A percentile compares a stretch with the other conserved stretches of the same genome.
These are phyloP conservation scores for Lithophane leautieri DNA, from an alignment of 2,888 invertebrate species.

Conservation along the genomic window DNA sequence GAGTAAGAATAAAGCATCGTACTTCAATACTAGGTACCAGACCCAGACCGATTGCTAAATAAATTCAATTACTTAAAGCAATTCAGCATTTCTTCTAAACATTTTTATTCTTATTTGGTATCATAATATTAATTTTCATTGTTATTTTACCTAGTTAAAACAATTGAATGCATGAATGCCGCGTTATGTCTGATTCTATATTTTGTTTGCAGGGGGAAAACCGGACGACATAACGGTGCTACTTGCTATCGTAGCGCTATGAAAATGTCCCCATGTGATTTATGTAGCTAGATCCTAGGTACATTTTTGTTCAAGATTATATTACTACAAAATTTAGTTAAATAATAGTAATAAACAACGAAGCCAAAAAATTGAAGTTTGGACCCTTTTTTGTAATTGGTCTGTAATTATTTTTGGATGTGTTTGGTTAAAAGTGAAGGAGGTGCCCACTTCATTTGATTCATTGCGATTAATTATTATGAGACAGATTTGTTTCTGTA, in stretches of 20 bases:
- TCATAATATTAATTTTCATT: slow-evolving; percentile 1
- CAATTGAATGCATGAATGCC: background rate
- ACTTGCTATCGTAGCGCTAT: slow-evolving; percentile 97
- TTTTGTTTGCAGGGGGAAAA: slow-evolving; percentile 96
- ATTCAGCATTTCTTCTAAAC: background rate
- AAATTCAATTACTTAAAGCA: background rate
- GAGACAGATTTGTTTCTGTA: slow-evolving; percentile 40
- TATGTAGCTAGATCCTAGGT: slow-evolving; percentile 78
- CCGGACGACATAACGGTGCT: slow-evolving; percentile 99
- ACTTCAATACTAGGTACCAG: background rate
- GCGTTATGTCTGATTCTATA: slow-evolving; percentile 58
- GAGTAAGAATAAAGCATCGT: slow-evolving; percentile 23
- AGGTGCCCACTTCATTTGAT: slow-evolving; percentile 61
- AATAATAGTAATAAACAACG: slow-evolving; percentile 80
- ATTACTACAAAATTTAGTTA: slow-evolving; percentile 77
- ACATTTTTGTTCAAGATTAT: slow-evolving; percentile 75
- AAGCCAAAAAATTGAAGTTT: slow-evolving; percentile 79
- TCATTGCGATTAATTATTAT: slow-evolving; percentile 46
- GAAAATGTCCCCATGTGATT: slow-evolving; percentile 86
- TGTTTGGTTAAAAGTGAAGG: slow-evolving; percentile 57
- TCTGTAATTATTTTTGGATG: slow-evolving; percentile 53
- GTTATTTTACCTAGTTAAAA: slow-evolving; percentile 1
- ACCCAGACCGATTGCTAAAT: background rate
- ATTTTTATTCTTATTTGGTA: background rate
- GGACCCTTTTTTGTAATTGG: slow-evolving; percentile 57